Conservation (phyloP, 2,113 vertebrate species). For the Verasper variegatus region DNA sequence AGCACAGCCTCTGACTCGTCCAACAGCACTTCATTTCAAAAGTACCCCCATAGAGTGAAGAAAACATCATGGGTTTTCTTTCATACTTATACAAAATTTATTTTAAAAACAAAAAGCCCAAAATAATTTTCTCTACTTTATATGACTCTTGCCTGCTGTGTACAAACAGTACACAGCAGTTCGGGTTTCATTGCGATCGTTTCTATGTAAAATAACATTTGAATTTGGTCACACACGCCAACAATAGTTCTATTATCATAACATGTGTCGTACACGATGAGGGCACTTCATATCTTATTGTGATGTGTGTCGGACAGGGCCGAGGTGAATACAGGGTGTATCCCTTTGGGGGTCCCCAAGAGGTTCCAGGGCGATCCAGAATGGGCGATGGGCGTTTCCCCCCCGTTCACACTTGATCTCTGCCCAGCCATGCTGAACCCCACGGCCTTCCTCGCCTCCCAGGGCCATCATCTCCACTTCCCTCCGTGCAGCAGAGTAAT, state of each 20-base stretch:
- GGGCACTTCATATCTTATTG: constrained; percentile 48
- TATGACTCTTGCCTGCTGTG: not conserved
- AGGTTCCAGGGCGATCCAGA: constrained; percentile 74
- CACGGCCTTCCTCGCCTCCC: constrained; percentile 62
- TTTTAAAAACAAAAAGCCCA: not conserved
- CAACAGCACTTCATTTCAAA: constrained; percentile 44
- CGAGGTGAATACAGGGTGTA: constrained; percentile 71
- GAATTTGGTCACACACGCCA: not conserved
- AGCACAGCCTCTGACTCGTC: constrained; percentile 44
- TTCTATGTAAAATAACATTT: constrained; percentile 2
- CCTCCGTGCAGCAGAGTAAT: constrained; percentile 73
- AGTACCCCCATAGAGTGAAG: constrained; percentile 16
- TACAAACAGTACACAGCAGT: not conserved
- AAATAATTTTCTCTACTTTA: not conserved
- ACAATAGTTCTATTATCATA: constrained; percentile 28
- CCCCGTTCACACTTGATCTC: constrained; percentile 81
- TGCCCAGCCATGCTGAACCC: constrained; percentile 84
- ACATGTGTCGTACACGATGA: constrained; percentile 38
- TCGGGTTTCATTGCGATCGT: not conserved
- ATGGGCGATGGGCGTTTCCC: constrained; percentile 80
- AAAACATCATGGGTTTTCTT: constrained; percentile 15
- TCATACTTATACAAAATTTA: constrained; percentile 2
- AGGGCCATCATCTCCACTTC: constrained; percentile 73
- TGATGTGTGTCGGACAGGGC: constrained; percentile 40
- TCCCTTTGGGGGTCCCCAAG: constrained; percentile 63